Percentiles rank a stretch among this genome's conserved stretches.
Conservation (phyloP, 1,140 invertebrate genomes). For the Drosophila yakuba region DNA sequence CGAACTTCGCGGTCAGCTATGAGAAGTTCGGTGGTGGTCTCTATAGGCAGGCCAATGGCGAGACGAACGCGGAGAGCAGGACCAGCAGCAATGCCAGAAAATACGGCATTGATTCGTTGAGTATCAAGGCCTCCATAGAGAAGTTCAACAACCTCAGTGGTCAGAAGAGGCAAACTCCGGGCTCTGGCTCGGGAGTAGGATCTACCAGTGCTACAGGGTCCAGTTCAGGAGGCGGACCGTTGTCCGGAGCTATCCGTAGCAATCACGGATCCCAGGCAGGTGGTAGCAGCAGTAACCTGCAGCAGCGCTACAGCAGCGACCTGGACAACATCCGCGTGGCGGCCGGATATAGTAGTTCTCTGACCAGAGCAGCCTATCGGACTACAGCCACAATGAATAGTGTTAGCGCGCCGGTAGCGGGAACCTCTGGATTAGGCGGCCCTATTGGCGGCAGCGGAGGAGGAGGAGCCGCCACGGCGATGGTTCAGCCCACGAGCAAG, state of each 20-base stretch:
- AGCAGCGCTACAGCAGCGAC: conserved; percentile 75
- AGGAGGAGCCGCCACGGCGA: neutral
- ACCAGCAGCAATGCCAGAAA: conserved; percentile 46
- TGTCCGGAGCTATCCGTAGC: neutral
- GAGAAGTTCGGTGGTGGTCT: conserved; percentile 69
- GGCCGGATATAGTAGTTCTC: conserved; percentile 70
- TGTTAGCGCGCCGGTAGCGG: conserved; percentile 1
- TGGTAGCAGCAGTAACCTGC: conserved; percentile 72
- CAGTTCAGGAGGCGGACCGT: neutral
- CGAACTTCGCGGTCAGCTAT: conserved; percentile 69
- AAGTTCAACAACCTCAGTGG: conserved; percentile 80
- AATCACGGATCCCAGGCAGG: conserved; percentile 8
- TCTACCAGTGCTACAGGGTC: neutral
- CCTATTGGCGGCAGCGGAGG: neutral
- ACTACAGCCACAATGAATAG: conserved; percentile 34
- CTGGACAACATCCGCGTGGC: conserved; percentile 58
- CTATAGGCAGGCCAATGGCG: conserved; percentile 70
- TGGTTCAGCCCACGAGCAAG: conserved; percentile 33
- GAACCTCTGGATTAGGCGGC: neutral
- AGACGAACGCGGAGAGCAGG: neutral
- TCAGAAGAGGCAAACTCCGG: conserved; percentile 46
- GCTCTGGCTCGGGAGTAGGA: conserved; percentile 3
- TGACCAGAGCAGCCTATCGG: conserved; percentile 69
- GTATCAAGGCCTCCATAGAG: conserved; percentile 81
- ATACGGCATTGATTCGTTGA: conserved; percentile 73